These are phyloP conservation scores for Ceyx margarethae DNA, from an alignment of 2,113 vertebrate genomes.

Conservation along the genomic window DNA sequence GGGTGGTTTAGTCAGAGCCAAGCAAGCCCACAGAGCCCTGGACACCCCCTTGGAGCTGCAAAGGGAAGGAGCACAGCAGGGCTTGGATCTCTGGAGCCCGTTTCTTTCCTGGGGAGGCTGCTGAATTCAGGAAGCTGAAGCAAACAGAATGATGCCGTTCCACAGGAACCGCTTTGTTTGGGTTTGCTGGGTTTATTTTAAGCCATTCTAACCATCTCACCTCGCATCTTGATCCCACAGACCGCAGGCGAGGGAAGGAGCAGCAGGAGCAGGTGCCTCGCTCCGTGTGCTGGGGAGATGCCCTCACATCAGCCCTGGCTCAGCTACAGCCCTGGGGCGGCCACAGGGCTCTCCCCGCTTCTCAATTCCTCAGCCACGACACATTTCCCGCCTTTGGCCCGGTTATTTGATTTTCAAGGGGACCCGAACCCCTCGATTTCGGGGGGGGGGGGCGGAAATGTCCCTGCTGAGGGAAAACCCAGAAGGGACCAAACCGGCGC, in stretches of 20 bases:
- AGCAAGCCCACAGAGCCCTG: accelerated
- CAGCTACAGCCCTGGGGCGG: not conserved
- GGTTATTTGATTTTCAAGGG: too few relatives aligned
- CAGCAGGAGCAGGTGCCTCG: accelerated
- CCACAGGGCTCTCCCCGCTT: accelerated
- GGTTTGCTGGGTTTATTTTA: not conserved
- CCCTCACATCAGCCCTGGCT: not conserved
- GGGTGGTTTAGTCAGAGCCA: accelerated
- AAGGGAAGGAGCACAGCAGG: not conserved
- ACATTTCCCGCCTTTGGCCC: accelerated
- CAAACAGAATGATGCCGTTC: accelerated
- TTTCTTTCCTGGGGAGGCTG: accelerated
- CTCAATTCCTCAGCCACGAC: accelerated
- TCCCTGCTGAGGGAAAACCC: not conserved
- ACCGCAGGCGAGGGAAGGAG: accelerated
- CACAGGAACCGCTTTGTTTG: not conserved
- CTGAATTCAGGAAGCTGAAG: not conserved
- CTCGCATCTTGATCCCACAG: too few relatives aligned
- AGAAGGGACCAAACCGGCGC: accelerated
- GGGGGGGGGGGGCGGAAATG: not conserved
- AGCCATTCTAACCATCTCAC: not conserved
- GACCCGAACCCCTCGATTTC: not conserved
- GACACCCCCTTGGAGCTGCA: accelerated
- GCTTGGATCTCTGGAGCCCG: accelerated
- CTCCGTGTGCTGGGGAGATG: not conserved